phyloP scores from a whole-genome alignment of 2,888 invertebrate genomes.

The Macrosiphum euphorbiae region DNA sequence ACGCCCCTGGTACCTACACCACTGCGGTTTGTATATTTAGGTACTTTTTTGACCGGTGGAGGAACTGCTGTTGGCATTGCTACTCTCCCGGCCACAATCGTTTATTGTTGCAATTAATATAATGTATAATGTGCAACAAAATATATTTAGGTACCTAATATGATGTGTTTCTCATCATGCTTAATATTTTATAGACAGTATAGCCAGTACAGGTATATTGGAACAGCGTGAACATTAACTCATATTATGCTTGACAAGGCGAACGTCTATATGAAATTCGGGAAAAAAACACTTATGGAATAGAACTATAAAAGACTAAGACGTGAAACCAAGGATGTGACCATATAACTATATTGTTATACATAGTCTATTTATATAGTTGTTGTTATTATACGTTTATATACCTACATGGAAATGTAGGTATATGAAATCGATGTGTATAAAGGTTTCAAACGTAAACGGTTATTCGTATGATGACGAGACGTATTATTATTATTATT shows the following conservation, averaged over 20 bases:
- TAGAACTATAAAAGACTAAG: background rate
- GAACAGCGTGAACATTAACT: background rate
- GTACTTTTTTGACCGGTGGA: too few species aligned
- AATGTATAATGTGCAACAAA: too few species aligned
- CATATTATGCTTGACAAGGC: background rate
- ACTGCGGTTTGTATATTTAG: background rate
- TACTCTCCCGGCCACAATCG: too few species aligned
- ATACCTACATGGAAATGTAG: background rate
- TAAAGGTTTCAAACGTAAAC: background rate
- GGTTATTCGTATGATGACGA: background rate
- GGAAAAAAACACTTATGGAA: background rate
- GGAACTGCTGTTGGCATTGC: too few species aligned
- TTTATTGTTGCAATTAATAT: too few species aligned
- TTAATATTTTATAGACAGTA: too few species aligned
- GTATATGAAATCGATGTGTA: background rate
- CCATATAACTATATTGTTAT: background rate
- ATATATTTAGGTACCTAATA: too few species aligned
- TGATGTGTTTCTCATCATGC: too few species aligned
- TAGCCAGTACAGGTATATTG: background rate
- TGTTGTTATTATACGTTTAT: background rate
- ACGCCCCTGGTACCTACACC: background rate
- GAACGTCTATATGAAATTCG: background rate
- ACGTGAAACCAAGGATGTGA: slow-evolving; percentile 13
- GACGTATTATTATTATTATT: background rate
- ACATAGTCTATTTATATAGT: background rate